Percentiles rank a stretch among this genome's conserved stretches.
These are phyloP conservation scores for Phrynosoma platyrhinos DNA, from an alignment of 2,113 vertebrate species.

Conservation along the genomic window DNA sequence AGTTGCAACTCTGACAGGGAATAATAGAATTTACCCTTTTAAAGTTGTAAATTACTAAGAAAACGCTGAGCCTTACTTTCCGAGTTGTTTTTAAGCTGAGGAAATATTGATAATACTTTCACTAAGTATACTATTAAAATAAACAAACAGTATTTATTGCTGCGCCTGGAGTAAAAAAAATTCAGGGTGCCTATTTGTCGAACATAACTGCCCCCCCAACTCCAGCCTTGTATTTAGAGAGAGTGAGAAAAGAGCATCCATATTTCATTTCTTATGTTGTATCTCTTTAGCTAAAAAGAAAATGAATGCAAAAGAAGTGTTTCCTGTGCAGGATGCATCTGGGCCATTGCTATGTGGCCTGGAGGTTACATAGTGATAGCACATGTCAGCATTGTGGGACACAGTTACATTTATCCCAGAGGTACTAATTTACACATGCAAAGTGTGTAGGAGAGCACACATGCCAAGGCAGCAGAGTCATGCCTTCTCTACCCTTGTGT, in stretches of 20 bases:
- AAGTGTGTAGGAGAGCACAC: background rate
- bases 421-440: background rate
- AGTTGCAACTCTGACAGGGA: constrained; percentile 78
- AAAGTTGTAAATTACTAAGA: constrained; percentile 82
- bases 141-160: constrained; percentile 84
- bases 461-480: background rate
- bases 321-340: background rate
- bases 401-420: background rate
- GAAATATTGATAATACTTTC: constrained; percentile 82
- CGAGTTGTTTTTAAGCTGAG: constrained; percentile 76
- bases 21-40: constrained; percentile 80
- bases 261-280: constrained; percentile 34
- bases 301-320: background rate
- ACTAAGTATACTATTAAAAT: constrained; percentile 84
- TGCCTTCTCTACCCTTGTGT: background rate
- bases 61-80: constrained; percentile 80
- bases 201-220: background rate
- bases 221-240: background rate
- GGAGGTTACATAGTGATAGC: background rate
- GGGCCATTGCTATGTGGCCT: background rate
- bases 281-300: background rate
- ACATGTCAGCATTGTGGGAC: background rate
- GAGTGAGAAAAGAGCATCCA: constrained; percentile 53
- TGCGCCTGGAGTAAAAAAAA: constrained; percentile 69
- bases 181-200: constrained; percentile 73